These are phyloP conservation scores for Cartodere bifasciata DNA, from an alignment of 2,888 invertebrate species.

Conservation along the genomic window DNA sequence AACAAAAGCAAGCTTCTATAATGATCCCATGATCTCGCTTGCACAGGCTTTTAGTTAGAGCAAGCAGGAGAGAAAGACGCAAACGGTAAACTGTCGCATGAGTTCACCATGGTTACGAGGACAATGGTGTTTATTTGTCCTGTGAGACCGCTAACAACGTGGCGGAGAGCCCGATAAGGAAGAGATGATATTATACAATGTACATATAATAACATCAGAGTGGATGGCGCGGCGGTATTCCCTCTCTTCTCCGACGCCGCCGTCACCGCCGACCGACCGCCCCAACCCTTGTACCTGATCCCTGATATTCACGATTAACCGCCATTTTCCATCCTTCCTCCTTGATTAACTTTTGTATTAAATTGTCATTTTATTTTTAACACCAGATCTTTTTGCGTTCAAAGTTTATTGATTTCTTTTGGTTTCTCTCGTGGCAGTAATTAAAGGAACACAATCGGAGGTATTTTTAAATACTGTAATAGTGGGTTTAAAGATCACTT, in stretches of 20 bases:
- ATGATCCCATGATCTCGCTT: too few relatives aligned
- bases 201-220: slow-evolving; percentile 31
- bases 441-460: too few relatives aligned
- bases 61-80: slow-evolving; percentile 10
- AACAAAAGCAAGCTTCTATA: too few relatives aligned
- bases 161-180: slow-evolving; percentile 36
- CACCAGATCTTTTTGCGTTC: too few relatives aligned
- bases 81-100: slow-evolving; percentile 33
- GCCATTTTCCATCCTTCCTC: too few relatives aligned
- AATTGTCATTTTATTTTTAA: too few relatives aligned
- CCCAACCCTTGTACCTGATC: slow-evolving; percentile 6
- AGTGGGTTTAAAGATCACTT: too few relatives aligned
- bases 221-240: slow-evolving; percentile 11
- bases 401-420: too few relatives aligned
- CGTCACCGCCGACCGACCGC: slow-evolving; percentile 7
- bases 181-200: slow-evolving; percentile 37
- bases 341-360: slow-evolving; percentile 26
- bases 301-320: slow-evolving; percentile 18
- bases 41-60: too few relatives aligned
- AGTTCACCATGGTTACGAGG: slow-evolving; percentile 38
- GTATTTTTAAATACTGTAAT: too few relatives aligned
- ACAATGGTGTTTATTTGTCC: slow-evolving; percentile 40
- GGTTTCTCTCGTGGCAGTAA: too few relatives aligned
- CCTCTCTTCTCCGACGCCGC: slow-evolving; percentile 10
- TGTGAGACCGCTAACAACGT: slow-evolving; percentile 39